Base-by-base conservation (phyloP, 1,140 invertebrate genomes). In the Bombus confusus region DNA sequence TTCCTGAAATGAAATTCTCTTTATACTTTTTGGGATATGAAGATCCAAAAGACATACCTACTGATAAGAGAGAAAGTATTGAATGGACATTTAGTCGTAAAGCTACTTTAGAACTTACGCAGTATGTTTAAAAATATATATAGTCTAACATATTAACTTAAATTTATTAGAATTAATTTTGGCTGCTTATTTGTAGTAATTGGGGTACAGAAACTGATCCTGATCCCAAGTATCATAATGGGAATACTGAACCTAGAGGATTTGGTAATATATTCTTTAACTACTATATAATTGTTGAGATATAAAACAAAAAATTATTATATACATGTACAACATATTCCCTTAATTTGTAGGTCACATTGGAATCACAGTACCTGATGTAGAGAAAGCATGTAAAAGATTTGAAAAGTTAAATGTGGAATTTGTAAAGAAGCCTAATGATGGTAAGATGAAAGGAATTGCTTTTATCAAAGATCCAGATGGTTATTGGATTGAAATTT, bases 401-500 rank as follows among this genome's bases (percentile, higher is more conserved):
- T 99, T 99, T 95, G 98, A 99, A 94, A 95, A 97, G 85, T 95
- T 98, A 68, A 97, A 97, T 66, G 98, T 99, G 39, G 97, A 98
- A 86, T 99, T 99, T 95, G 96, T 98, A 2, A 99, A 99, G 92
- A 97, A 97, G 91, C 98, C 98, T 47, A 96, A 97, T 92, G 98
- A 98, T 93, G 98, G 98, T 88, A 98, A 98, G 94, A 99, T 99
- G 98, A 99, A 98, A 94, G 98, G 97, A 5, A 95, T 99, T 74
- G 98, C 98, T 8, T 99, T 99, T 93, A 98, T 99, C 80, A 97
- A 98, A 92, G 98, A 99, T 95, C 98, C 98, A 0, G 98, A 99
- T 95, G 98, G 98, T 66, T 99, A 99, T 94, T 99, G 98, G 98
- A 99, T 99, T 92, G 98, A 99, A 95, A 99, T 99, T 84, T 97